Evolutionary conservation across 2,888 invertebrate species (phyloP).

Genomic region (Drosophila demipolita): DNA sequence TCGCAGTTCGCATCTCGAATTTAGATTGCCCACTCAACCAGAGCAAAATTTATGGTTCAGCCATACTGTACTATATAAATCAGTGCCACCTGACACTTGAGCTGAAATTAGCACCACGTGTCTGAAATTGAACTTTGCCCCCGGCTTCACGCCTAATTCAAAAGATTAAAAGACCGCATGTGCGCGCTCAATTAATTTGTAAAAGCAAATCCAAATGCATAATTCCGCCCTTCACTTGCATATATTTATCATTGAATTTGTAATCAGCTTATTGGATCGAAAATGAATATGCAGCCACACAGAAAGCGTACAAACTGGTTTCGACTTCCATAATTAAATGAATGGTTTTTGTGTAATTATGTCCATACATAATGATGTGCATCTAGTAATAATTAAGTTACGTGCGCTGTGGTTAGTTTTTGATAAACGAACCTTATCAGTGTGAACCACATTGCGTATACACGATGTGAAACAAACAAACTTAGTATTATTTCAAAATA

Average conservation of each 20-base stretch:
- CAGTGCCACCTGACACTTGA: slow-evolving; percentile 51
- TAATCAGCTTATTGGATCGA: slow-evolving; percentile 38
- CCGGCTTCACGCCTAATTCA: neutral
- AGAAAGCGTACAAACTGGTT: slow-evolving; percentile 40
- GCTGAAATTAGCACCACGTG: slow-evolving; percentile 47
- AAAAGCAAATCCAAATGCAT: slow-evolving; percentile 15
- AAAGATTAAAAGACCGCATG: slow-evolving; percentile 31
- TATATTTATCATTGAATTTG: slow-evolving; percentile 25
- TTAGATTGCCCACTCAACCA: slow-evolving; percentile 38
- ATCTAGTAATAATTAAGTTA: slow-evolving; percentile 47
- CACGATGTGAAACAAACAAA: slow-evolving; percentile 28
- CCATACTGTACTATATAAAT: slow-evolving; percentile 61
- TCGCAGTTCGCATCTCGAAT: slow-evolving; percentile 18
- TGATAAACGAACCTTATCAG: neutral
- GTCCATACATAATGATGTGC: slow-evolving; percentile 9
- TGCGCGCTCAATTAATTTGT: slow-evolving; percentile 51
- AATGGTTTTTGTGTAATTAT: slow-evolving; percentile 6
- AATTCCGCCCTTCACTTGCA: slow-evolving; percentile 5
- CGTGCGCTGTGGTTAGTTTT: slow-evolving; percentile 28
- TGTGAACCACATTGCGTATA: slow-evolving; percentile 38
- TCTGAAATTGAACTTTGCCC: slow-evolving; percentile 11
- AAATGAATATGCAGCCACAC: neutral
- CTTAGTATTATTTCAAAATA: slow-evolving; percentile 15
- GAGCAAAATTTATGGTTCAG: slow-evolving; percentile 58
- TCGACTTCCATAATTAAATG: slow-evolving; percentile 31